These are phyloP conservation scores for Neopipo cinnamomea DNA, from an alignment of 2,113 vertebrate species.

Conservation along the genomic window DNA sequence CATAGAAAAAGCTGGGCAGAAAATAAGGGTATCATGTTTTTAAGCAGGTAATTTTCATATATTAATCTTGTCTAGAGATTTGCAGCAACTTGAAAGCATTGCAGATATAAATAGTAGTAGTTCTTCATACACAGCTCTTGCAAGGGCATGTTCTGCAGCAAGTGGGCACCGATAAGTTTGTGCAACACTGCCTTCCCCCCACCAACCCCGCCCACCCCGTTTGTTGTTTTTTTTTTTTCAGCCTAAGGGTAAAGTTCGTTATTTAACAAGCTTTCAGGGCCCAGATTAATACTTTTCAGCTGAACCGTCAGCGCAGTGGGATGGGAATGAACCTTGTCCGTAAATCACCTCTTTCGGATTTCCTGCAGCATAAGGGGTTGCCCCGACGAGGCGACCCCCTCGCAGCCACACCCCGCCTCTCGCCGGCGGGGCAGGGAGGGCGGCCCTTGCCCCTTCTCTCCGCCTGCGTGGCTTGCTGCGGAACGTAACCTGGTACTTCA, in stretches of 20 bases:
- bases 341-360: not conserved
- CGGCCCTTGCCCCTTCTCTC: not conserved
- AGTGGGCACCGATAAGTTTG: conserved; percentile 25
- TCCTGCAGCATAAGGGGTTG: not conserved
- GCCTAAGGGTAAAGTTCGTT: not conserved
- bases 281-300: not conserved
- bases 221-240: not conserved
- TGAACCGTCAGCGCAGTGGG: not conserved
- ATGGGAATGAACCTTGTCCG: not conserved
- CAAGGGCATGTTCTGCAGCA: conserved; percentile 4
- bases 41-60: not conserved
- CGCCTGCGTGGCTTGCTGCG: fast-evolving
- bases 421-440: not conserved
- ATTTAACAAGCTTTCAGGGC: not conserved
- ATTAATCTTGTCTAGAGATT: not conserved
- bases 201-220: not conserved
- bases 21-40: not conserved
- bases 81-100: not conserved
- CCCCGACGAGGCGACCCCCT: not conserved
- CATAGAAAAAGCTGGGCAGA: not conserved
- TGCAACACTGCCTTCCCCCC: not conserved
- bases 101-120: not conserved
- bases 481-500: not conserved
- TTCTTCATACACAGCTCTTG: not conserved
- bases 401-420: fast-evolving